Base-by-base conservation (phyloP, 2,888 invertebrate genomes). In the Melinopterus prodromus region DNA sequence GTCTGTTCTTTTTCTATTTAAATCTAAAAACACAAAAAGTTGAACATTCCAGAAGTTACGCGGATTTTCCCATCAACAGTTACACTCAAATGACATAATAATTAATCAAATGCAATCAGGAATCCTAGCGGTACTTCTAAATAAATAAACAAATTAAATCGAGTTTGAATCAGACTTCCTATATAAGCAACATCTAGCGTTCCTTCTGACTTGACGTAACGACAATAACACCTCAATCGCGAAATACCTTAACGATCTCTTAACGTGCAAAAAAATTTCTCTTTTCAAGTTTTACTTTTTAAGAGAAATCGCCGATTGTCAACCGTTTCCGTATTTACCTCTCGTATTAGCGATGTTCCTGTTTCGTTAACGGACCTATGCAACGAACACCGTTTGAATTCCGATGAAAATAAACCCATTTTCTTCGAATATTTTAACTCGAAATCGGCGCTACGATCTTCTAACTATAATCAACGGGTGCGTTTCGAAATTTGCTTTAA, bases 281-380 rank as follows among this genome's bases (percentile, higher is more conserved):
- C 74, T 74, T 74, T 74, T 74, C 74, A 26, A 74, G 74, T 74
- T 74, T 74, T 74, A 74, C 74, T 74, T 74, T 74, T 74, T 36
- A 74, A 74, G 74, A 74, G 74, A 74, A 74, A 74, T 74, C 74
- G 74, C 53, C 53, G 53, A 53, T 53, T 53, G 53, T 53, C 53
- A 53, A 53, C 53, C 53, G 53, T 53, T 53, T 53, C 53, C 53
- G 53, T 53, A 53, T 53, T 53, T 53, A 53, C 53, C 53, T 53
- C 53, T 53, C 12, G 53, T 53, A 53, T 53, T 53, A 53, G 12
- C 53, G 53, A 53, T 12, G 53, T 9, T 53, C 53, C 53, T 12
- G 12, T 53, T 53, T 53, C 12, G 53, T 53, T 12, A 53, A 53
- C 53, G 12, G 12, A 53, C 53, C 53, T 53, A 7, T 53, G 12